A percentile compares a stretch with the other conserved stretches of the same genome.
Evolutionary conservation across 2,888 invertebrate species (phyloP).

Genomic region (Eulithis prunata): DNA sequence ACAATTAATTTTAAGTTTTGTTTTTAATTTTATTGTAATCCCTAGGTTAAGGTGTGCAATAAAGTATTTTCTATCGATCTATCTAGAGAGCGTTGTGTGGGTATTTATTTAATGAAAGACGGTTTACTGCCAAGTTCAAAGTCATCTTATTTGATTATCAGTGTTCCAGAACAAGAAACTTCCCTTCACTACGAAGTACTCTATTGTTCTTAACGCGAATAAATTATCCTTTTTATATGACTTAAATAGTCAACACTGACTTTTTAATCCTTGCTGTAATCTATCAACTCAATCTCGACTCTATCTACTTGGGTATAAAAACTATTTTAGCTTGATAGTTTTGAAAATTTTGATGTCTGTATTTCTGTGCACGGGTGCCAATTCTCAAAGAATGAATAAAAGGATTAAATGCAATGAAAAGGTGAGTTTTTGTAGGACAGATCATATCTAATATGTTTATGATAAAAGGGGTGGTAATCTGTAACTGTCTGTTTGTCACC

Average conservation of each 20-base stretch:
- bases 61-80: no score
- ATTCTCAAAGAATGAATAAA: conserved; percentile 57
- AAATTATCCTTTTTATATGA: conserved; percentile 62
- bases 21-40: no score
- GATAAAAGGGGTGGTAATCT: conserved; percentile 77
- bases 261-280: conserved; percentile 56
- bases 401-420: conserved; percentile 74
- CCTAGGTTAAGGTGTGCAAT: no score
- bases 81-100: no score
- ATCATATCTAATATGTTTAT: conserved; percentile 82
- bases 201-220: conserved; percentile 73
- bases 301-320: neutral
- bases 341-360: conserved; percentile 42
- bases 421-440: conserved; percentile 64
- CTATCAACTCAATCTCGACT: conserved; percentile 13
- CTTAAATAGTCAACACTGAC: conserved; percentile 61
- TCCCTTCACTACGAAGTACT: conserved; percentile 60
- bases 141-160: conserved; percentile 15
- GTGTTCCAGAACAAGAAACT: conserved; percentile 57
- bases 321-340: conserved; percentile 2
- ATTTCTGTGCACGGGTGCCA: conserved; percentile 49
- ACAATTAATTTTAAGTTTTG: no score
- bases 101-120: no score
- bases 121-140: conserved; percentile 31
- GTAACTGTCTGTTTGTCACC: conserved; percentile 73